phyloP scores from a whole-genome alignment of 2,888 invertebrate species.

The Aethes cnicana region DNA sequence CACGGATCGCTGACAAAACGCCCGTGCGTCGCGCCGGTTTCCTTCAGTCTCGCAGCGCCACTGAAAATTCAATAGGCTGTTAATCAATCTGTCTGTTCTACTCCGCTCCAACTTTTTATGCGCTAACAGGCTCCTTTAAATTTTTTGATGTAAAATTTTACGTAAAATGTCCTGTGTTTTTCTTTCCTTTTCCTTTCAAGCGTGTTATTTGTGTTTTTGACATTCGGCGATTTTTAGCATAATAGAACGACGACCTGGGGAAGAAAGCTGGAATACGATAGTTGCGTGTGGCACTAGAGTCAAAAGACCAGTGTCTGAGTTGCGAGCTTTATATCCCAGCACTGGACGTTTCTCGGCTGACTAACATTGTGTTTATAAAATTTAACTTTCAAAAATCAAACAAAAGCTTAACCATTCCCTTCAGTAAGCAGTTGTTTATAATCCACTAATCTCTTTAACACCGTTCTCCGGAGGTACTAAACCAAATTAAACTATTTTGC shows the following conservation, averaged over 20 bases:
- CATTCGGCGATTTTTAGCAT: too few relatives aligned
- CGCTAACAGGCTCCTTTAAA: slow-evolving; percentile 27
- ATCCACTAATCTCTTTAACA: neutral
- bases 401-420: neutral
- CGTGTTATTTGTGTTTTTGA: too few relatives aligned
- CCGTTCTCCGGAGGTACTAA: neutral
- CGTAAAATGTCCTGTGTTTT: neutral
- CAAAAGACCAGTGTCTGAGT: too few relatives aligned
- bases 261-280: too few relatives aligned
- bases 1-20: slow-evolving; percentile 55
- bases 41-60: slow-evolving; percentile 45
- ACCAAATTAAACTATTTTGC: slow-evolving; percentile 13
- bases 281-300: too few relatives aligned
- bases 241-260: too few relatives aligned
- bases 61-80: slow-evolving; percentile 44
- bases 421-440: neutral
- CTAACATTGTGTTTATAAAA: too few relatives aligned
- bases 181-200: too few relatives aligned
- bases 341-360: too few relatives aligned
- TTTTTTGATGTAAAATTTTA: slow-evolving; percentile 4
- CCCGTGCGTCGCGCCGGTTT: slow-evolving; percentile 40
- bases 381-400: neutral
- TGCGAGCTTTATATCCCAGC: too few relatives aligned
- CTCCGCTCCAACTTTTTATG: slow-evolving; percentile 24
- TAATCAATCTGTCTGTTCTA: slow-evolving; percentile 42